Base-by-base conservation (phyloP, 23 tunicate genomes). In the Aplidium turbinatum region DNA sequence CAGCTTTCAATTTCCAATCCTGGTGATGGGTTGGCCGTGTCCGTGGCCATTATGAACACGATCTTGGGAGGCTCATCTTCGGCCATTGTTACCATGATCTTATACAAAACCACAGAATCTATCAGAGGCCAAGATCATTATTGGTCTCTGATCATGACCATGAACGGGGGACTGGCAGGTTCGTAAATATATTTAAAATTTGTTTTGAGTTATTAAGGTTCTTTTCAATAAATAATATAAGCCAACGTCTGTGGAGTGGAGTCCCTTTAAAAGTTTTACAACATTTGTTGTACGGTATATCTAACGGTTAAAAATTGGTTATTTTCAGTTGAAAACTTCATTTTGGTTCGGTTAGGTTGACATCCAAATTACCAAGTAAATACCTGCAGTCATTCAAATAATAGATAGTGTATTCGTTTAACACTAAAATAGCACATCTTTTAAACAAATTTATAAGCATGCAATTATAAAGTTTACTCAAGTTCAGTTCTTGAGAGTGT, bases 111-210 rank as follows among this genome's bases (percentile, higher is more conserved):
- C 24, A 70, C 51, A 19, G 77, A 75, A 13, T 77, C 28, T 21
- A 36, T 85, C 31, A 50, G 77, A 55, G 98, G 98, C 18, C 47
- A 80, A 47, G 87, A 74, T 33, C 77, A 63, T 35, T 92, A 92
- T 45, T 92, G 90, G 98, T 92, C 98, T 20, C 62, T 92, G 48
- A 47, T 92, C 3, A 52, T 79, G 54, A 76, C 78, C 23, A 80
- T 92, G 32, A 92, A 92, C 63, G 98, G 98, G 0, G 92, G 75
- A 35, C 42, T 92, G 40, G 85, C 92, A 48, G 98, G 98, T 85
- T 31, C 56, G 36, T 1, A 1, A 60, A 53, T 24, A 53, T 53
- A n/a, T n/a, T n/a, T n/a, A n/a, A n/a, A n/a, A n/a, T n/a, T n/a
- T n/a, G n/a, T n/a, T n/a, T n/a, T n/a, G n/a, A n/a, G n/a, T n/a